phyloP scores from a whole-genome alignment of 2,888 invertebrate species.

The Tinea pellionella region DNA sequence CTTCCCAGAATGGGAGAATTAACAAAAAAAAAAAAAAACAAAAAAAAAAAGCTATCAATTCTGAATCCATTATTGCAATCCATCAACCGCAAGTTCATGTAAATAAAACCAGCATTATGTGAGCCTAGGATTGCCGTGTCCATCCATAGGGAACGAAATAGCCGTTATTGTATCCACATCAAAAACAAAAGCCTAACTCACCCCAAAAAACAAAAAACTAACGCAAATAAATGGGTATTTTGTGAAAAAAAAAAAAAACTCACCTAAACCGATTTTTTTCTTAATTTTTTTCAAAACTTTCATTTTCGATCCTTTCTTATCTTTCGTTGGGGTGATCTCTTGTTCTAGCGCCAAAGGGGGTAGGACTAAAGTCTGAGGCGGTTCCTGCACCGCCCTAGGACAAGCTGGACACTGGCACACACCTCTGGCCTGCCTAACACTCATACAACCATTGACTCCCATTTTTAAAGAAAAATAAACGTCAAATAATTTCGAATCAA shows the following conservation, averaged over 20 bases:
- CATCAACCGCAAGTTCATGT: too few species aligned
- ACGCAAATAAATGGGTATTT: background rate
- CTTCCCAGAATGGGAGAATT: too few species aligned
- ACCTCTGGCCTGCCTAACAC: slow-evolving; percentile 67
- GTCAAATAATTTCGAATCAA: too few species aligned
- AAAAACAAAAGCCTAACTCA: too few species aligned
- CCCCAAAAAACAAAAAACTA: background rate
- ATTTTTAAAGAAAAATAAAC: slow-evolving; percentile 26
- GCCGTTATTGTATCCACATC: too few species aligned
- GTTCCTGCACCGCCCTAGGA: slow-evolving; percentile 44
- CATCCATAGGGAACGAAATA: too few species aligned
- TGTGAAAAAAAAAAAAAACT: slow-evolving; percentile 41
- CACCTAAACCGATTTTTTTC: slow-evolving; percentile 88
- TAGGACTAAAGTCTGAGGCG: slow-evolving; percentile 55
- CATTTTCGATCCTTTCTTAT: slow-evolving; percentile 76
- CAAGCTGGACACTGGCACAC: slow-evolving; percentile 66
- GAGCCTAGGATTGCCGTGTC: too few species aligned
- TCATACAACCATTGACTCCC: slow-evolving; percentile 69
- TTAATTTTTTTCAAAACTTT: slow-evolving; percentile 91
- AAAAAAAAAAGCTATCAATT: too few species aligned
- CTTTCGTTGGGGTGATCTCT: slow-evolving; percentile 55
- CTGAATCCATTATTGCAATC: too few species aligned
- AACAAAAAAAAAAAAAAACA: too few species aligned
- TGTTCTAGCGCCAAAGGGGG: slow-evolving; percentile 61
- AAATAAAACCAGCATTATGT: too few species aligned